Conservation (phyloP, 2,797 vertebrate species). For the Passerculus sandwichensis region DNA sequence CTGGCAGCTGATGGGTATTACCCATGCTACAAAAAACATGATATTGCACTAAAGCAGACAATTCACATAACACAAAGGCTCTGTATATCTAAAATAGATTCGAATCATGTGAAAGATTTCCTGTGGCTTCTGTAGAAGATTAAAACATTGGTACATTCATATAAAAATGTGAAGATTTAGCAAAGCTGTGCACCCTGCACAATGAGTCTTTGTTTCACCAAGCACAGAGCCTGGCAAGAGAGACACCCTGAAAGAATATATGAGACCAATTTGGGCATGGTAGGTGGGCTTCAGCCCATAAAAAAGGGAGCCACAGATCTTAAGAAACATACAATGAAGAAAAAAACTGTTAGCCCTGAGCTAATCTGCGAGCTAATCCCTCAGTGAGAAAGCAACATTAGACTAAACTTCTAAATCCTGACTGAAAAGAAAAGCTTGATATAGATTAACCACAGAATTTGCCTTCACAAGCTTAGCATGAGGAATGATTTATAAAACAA, state of each 20-base stretch:
- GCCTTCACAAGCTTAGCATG: not conserved
- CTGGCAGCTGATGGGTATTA: conserved; percentile 22
- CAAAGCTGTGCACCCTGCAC: conserved; percentile 9
- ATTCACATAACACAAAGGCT: conserved; percentile 47
- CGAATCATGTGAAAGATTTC: conserved; percentile 46
- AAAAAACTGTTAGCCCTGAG: conserved; percentile 35
- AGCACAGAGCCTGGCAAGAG: not conserved
- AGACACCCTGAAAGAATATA: conserved; percentile 8
- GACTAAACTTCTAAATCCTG: not conserved
- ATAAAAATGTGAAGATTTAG: conserved; percentile 53
- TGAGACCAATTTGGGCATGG: not conserved
- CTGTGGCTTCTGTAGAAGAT: conserved; percentile 51
- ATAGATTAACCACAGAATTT: not conserved
- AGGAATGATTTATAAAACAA: not conserved
- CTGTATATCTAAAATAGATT: conserved; percentile 23
- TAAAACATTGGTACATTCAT: conserved; percentile 41
- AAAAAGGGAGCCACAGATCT: conserved; percentile 2
- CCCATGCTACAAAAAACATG: conserved; percentile 33
- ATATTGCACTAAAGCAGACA: conserved; percentile 28
- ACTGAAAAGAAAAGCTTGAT: not conserved
- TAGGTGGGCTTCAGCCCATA: conserved; percentile 32
- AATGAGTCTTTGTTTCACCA: conserved; percentile 36
- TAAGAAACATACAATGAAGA: conserved; percentile 15
- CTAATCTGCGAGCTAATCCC: conserved; percentile 32
- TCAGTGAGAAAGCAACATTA: conserved; percentile 6